phyloP scores from a whole-genome alignment of 2,113 vertebrate genomes.

The Ptilorrhoa leucosticta region DNA sequence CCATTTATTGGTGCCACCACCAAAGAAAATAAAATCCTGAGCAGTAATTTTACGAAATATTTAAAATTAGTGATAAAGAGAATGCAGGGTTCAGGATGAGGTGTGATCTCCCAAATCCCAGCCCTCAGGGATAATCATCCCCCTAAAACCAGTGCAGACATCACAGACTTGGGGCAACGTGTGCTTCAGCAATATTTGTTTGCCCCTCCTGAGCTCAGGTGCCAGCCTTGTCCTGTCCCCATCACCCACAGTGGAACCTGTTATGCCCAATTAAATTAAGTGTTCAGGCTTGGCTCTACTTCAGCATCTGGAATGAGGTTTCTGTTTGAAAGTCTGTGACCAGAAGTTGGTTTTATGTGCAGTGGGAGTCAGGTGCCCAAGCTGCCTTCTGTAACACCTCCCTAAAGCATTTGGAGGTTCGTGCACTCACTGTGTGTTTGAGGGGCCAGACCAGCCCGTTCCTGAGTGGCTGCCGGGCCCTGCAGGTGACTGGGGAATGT shows the following conservation, averaged over 20 bases:
- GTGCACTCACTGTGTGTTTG: background rate
- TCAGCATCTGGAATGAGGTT: background rate
- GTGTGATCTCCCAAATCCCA: background rate
- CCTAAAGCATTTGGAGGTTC: background rate
- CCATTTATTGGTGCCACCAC: background rate
- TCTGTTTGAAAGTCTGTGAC: background rate
- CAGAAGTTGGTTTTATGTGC: background rate
- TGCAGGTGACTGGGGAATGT: background rate
- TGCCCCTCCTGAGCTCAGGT: background rate
- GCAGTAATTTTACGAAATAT: background rate
- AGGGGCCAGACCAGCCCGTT: background rate
- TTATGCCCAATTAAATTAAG: background rate
- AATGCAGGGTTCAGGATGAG: background rate
- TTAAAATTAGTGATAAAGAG: background rate
- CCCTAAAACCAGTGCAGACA: background rate
- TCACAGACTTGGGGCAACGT: accelerated
- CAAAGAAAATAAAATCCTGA: background rate
- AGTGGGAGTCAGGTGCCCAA: background rate
- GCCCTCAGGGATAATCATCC: background rate
- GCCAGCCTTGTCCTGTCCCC: background rate
- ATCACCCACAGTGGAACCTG: background rate
- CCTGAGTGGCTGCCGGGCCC: background rate
- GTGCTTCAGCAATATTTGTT: background rate
- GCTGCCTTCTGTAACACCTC: background rate
- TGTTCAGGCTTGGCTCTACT: background rate